Percentiles rank a stretch among this genome's conserved stretches.
phyloP scores from a whole-genome alignment of 2,888 invertebrate genomes.

The Chymomyza fuscimana region DNA sequence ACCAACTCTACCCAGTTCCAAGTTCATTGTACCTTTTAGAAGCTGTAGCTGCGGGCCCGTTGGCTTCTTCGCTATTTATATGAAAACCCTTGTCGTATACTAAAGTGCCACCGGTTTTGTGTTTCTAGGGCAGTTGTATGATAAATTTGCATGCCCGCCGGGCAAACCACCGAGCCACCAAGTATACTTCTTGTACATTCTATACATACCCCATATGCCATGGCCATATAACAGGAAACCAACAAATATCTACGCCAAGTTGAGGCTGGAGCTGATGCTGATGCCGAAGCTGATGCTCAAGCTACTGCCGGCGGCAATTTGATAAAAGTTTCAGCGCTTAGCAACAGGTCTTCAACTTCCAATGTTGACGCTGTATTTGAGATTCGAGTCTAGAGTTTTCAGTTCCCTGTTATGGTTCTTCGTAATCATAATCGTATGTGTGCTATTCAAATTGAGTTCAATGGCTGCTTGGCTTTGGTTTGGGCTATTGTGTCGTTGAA shows the following conservation, averaged over 20 bases:
- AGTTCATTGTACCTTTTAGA: constrained; percentile 58
- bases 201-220: background rate
- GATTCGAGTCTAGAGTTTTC: background rate
- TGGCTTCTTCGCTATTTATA: background rate
- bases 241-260: constrained; percentile 43
- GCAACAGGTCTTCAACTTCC: constrained; percentile 48
- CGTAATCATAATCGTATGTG: constrained; percentile 62
- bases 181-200: constrained; percentile 20
- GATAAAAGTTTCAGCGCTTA: constrained; percentile 54
- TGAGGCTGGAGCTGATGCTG: background rate
- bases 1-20: constrained; percentile 32
- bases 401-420: constrained; percentile 42
- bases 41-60: background rate
- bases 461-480: constrained; percentile 51
- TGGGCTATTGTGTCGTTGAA: constrained; percentile 28
- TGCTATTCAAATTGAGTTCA: constrained; percentile 46
- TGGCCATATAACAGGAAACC: constrained; percentile 11
- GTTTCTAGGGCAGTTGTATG: constrained; percentile 58
- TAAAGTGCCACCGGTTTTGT: constrained; percentile 67
- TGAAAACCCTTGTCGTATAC: constrained; percentile 21
- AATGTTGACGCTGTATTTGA: background rate
- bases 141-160: constrained; percentile 63
- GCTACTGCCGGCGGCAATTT: constrained; percentile 54
- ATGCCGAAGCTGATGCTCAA: constrained; percentile 20
- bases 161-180: constrained; percentile 26